Base-by-base conservation (phyloP, 2,113 vertebrate genomes). In the Egretta garzetta region DNA sequence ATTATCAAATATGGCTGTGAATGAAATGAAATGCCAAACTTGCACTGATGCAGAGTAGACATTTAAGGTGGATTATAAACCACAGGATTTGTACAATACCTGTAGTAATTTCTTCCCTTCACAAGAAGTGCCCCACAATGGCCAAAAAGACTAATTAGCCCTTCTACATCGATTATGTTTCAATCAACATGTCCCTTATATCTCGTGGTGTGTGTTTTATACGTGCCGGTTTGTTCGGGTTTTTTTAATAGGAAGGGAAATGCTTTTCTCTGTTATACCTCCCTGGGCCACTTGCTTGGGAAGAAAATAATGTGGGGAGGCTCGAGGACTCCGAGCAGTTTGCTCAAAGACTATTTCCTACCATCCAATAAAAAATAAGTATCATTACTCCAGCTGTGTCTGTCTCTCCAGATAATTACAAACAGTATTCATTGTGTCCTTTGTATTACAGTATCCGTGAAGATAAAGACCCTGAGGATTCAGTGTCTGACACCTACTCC, bases 71-170 rank as follows among this genome's bases (percentile, higher is more conserved):
- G 27, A 50, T 63, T 63, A 66, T 24, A 50, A 41, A 37, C 23
- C 16, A 18, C 1, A 53, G n/a, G 20, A 58, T 75, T 55, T 56
- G 16, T 52, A 37, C 33, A 45, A 13, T 6, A 35, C 2, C 5
- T 0, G 0, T 6, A 70, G 9, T 3, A 55, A 74, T 52, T 74
- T 74, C 22, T 64, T 74, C 37, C 12, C 16, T 75, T 58, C 30
- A 58, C 4, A 32, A 32, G 26, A 84, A 77, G 4, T 10, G 14
- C 32, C 17, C 37, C 2, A 4, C 5, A 93, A 83, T 80, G n/a
- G 15, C 32, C 41, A 73, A 26, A 72, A 59, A 32, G 24, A 60
- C 37, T 35, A 26, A 59, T 21, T 3, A 72, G 43, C 39, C 13
- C 30, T 90, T 75, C 37, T 39, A n/a, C 27, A 80, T 43, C 3